Conservation (phyloP, 2,888 invertebrate species). For the Orthosia gothica region DNA sequence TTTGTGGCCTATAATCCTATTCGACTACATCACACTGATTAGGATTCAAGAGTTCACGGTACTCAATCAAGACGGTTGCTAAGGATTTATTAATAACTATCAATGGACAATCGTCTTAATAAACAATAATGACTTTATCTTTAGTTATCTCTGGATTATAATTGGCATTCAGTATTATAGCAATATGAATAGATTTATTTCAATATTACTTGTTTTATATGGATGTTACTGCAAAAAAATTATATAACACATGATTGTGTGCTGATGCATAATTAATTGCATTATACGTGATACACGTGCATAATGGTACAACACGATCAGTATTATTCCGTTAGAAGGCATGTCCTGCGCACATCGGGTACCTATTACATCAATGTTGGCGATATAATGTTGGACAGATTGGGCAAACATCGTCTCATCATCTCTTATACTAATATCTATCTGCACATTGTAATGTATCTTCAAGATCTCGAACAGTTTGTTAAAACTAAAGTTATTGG, state of each 20-base stretch:
- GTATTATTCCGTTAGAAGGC: constrained; percentile 47
- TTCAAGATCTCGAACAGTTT: background rate
- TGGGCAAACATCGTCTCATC: background rate
- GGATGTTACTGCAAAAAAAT: background rate
- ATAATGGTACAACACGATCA: constrained; percentile 4
- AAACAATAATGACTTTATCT: constrained; percentile 23
- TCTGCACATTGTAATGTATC: background rate
- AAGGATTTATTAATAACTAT: constrained; percentile 13
- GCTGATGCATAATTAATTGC: constrained; percentile 16
- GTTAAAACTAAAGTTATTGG: background rate
- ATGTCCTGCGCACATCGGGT: constrained; percentile 13
- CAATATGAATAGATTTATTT: constrained; percentile 12
- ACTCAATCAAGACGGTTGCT: background rate
- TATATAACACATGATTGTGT: constrained; percentile 22
- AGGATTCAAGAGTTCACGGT: constrained; percentile 2
- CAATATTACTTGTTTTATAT: constrained; percentile 13
- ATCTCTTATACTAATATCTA: background rate
- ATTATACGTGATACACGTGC: constrained; percentile 20
- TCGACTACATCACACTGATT: constrained; percentile 25
- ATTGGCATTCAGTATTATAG: constrained; percentile 12
- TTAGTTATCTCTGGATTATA: constrained; percentile 7
- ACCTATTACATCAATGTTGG: background rate
- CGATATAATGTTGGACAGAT: background rate
- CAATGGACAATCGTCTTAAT: constrained; percentile 4
- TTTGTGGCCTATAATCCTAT: constrained; percentile 1